Percentiles rank a stretch among this genome's conserved stretches.
phyloP scores from a whole-genome alignment of 2,113 vertebrate genomes.

The Tenebrosternarchus preto region DNA sequence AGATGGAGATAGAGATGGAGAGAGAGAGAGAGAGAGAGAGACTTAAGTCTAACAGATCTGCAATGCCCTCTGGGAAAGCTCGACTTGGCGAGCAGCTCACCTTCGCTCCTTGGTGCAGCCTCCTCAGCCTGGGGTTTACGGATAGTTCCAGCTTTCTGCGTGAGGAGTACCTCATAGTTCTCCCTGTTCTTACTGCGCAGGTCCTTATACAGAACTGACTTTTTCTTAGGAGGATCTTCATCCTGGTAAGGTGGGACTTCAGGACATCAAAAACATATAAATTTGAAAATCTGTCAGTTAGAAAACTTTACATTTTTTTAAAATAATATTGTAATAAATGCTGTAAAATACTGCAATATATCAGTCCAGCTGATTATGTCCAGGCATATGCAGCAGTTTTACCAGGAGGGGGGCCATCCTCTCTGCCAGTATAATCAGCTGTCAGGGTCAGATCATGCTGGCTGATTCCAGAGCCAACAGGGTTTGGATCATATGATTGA shows the following conservation, averaged over 20 bases:
- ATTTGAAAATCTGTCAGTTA: not conserved
- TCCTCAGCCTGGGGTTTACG: constrained; percentile 61
- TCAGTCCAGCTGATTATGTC: too few species aligned
- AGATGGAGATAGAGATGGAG: too few species aligned
- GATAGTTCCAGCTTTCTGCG: constrained; percentile 70
- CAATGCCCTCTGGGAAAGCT: too few species aligned
- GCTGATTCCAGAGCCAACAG: constrained; percentile 66
- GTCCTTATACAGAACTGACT: constrained; percentile 71
- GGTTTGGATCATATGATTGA: constrained; percentile 40
- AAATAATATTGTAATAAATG: not conserved
- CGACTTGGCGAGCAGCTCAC: constrained; percentile 52
- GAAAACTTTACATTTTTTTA: not conserved
- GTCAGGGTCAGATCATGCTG: too few species aligned
- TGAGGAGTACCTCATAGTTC: constrained; percentile 76
- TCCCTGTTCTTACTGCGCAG: constrained; percentile 76
- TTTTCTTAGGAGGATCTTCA: constrained; percentile 69
- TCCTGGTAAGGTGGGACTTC: constrained; percentile 62
- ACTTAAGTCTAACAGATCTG: too few species aligned
- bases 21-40: too few species aligned
- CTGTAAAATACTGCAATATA: not conserved
- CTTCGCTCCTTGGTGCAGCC: constrained; percentile 51
- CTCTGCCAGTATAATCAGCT: constrained; percentile 73
- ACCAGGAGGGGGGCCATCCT: constrained; percentile 46
- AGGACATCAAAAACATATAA: not conserved
- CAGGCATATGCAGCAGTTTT: not conserved